Conservation (phyloP, 2,113 vertebrate genomes). For the Eubucco bourcierii region DNA sequence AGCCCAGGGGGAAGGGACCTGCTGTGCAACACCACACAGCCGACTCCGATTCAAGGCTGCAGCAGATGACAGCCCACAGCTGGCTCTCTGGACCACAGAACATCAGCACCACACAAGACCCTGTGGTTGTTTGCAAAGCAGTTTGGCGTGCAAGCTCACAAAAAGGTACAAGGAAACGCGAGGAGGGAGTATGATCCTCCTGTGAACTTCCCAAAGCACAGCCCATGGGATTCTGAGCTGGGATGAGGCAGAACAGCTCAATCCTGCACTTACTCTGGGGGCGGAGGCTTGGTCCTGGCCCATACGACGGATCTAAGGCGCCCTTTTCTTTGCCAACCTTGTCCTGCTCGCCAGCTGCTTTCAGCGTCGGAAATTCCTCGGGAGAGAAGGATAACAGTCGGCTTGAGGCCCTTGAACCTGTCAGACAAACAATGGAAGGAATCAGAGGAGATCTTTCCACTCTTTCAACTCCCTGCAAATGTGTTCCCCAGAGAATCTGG, state of each 20-base stretch:
- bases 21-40: not conserved
- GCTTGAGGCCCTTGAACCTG: conserved; percentile 99
- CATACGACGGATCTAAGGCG: conserved; percentile 99
- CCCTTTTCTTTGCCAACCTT: conserved; percentile 99
- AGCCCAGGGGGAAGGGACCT: not conserved
- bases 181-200: not conserved
- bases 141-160: not conserved
- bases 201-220: not conserved
- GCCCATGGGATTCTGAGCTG: not conserved
- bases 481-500: not conserved
- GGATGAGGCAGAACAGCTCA: not conserved
- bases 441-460: not conserved
- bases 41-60: not conserved
- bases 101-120: not conserved
- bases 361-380: conserved; percentile 99
- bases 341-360: conserved; percentile 99
- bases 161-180: not conserved
- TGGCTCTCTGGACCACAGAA: not conserved
- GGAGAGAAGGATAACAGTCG: conserved; percentile 99
- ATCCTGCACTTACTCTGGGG: conserved; percentile 88
- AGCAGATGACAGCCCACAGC: not conserved
- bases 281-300: conserved; percentile 99
- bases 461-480: not conserved
- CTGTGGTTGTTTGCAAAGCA: not conserved
- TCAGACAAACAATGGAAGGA: not conserved